A percentile compares a stretch with the other conserved stretches of the same genome.
Evolutionary conservation across 2,888 invertebrate species (phyloP).

Genomic region (Ochropleura leucogaster): DNA sequence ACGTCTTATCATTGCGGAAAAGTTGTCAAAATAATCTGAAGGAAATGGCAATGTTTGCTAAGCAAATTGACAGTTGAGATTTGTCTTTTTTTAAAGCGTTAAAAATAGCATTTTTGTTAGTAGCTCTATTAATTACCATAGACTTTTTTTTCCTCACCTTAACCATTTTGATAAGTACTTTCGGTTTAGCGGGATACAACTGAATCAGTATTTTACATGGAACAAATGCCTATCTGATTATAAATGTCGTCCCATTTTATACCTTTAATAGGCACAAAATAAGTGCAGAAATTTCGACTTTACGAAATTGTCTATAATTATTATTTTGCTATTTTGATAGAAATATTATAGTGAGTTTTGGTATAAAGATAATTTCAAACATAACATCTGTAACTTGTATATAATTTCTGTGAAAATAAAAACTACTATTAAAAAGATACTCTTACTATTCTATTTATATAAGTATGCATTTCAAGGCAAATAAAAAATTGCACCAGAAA

Average conservation of each 20-base stretch:
- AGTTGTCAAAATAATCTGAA: constrained; percentile 45
- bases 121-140: not conserved
- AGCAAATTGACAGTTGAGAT: constrained; percentile 25
- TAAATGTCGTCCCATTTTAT: not conserved
- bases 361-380: no score
- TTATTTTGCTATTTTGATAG: not conserved
- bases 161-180: no score
- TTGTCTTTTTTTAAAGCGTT: constrained; percentile 15
- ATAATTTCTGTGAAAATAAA: no score
- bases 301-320: not conserved
- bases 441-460: no score
- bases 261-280: not conserved
- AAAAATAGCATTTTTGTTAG: not conserved
- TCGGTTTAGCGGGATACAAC: not conserved
- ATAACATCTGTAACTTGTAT: no score
- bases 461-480: not conserved
- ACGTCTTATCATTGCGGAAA: constrained; percentile 61
- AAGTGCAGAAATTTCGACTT: not conserved
- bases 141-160: no score
- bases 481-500: not conserved
- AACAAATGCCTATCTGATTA: not conserved
- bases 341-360: no score
- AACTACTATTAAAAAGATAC: no score
- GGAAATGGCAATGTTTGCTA: constrained; percentile 51
- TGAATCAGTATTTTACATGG: not conserved